Evolutionary conservation across 2,888 invertebrate species (phyloP).

Genomic region (Tetropium fuscum): DNA sequence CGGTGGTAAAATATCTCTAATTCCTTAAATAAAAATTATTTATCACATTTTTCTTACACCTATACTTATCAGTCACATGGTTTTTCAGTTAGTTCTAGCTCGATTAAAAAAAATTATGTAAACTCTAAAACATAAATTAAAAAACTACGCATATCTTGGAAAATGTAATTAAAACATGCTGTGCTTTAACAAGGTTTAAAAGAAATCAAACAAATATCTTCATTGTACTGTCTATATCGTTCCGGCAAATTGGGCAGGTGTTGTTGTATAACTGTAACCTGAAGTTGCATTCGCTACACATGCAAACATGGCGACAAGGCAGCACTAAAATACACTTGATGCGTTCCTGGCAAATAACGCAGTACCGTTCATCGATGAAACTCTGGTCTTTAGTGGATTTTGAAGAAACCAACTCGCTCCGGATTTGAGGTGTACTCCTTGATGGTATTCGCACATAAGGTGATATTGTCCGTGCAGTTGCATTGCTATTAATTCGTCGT

Average conservation of each 20-base stretch:
- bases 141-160: too few species aligned
- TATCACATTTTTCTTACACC: too few species aligned
- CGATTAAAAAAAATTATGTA: too few species aligned
- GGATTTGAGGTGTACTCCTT: constrained; percentile 6
- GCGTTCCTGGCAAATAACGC: constrained; percentile 71
- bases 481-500: background rate
- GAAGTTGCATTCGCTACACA: constrained; percentile 69
- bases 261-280: constrained; percentile 67
- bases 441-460: background rate
- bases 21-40: too few species aligned
- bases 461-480: background rate
- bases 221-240: constrained; percentile 70
- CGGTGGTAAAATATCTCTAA: too few species aligned
- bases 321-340: constrained; percentile 70
- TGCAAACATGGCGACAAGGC: constrained; percentile 71
- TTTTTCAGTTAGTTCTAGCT: too few species aligned
- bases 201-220: constrained; percentile 67
- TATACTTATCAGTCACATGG: too few species aligned
- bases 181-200: too few species aligned
- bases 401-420: background rate
- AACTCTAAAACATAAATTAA: too few species aligned
- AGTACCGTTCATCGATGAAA: constrained; percentile 62
- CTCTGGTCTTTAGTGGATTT: constrained; percentile 5
- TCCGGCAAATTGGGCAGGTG: constrained; percentile 69
- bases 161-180: too few species aligned